Percentiles rank a stretch among this genome's conserved stretches.
These are phyloP conservation scores for Thyatira batis DNA, from an alignment of 2,888 invertebrate species.

Conservation along the genomic window DNA sequence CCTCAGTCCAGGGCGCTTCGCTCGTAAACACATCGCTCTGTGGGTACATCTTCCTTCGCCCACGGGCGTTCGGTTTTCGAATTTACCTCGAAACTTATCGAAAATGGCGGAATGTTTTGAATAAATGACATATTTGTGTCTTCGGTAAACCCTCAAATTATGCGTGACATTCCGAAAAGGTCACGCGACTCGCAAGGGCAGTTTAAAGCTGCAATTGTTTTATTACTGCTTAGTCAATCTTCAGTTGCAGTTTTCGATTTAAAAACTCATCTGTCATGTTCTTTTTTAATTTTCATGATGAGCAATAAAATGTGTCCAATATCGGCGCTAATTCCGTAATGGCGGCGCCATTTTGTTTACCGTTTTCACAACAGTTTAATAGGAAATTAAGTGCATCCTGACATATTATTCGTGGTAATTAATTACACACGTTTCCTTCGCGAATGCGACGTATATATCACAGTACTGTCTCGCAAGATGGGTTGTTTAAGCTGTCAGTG, in stretches of 20 bases:
- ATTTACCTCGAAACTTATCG: conserved; percentile 42
- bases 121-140: not conserved
- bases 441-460: conserved; percentile 70
- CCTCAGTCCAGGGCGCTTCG: conserved; percentile 36
- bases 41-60: conserved; percentile 50
- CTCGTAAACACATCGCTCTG: conserved; percentile 52
- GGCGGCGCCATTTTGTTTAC: conserved; percentile 51
- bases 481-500: conserved; percentile 78
- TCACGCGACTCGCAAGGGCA: too few species aligned
- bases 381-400: conserved; percentile 76
- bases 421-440: conserved; percentile 73
- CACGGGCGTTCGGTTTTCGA: conserved; percentile 48
- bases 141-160: not conserved
- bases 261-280: not conserved
- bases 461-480: conserved; percentile 75
- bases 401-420: conserved; percentile 77
- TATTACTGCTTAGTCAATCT: too few species aligned
- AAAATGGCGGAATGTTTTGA: conserved; percentile 7
- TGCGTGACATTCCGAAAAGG: too few species aligned
- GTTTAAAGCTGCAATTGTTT: too few species aligned
- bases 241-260: not conserved
- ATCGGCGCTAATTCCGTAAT: conserved; percentile 16
- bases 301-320: conserved; percentile 6
- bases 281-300: not conserved
- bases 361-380: conserved; percentile 66